Conservation (phyloP, 2,113 vertebrate species). For the Ia io region DNA sequence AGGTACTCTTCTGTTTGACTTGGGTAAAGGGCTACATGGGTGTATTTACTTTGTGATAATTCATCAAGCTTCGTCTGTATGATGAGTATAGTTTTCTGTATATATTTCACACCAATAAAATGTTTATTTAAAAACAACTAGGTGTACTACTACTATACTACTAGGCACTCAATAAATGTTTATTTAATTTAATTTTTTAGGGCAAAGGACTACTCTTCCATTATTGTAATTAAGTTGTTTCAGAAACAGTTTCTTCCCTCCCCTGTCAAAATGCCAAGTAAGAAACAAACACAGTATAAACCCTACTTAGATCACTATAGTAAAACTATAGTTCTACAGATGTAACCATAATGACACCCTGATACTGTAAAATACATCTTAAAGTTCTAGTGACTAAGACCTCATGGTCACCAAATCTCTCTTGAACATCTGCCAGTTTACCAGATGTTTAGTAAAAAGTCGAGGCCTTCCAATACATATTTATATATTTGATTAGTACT, state of each 20-base stretch:
- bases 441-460: constrained; percentile 19
- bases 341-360: constrained; percentile 7
- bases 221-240: neutral
- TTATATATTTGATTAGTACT: constrained; percentile 23
- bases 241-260: neutral
- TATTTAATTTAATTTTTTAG: neutral
- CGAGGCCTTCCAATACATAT: constrained; percentile 5
- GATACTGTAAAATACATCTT: neutral
- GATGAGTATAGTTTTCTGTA: neutral
- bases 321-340: neutral
- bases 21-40: neutral
- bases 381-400: neutral
- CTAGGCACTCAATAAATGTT: neutral
- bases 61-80: neutral
- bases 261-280: constrained; percentile 19
- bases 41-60: neutral
- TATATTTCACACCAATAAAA: neutral
- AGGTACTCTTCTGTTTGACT: neutral
- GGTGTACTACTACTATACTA: neutral
- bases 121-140: neutral
- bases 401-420: neutral
- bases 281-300: constrained; percentile 29
- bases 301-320: neutral
- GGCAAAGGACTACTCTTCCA: neutral
- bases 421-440: constrained; percentile 29